phyloP scores from a whole-genome alignment of 2,113 vertebrate species.

The Lepus europaeus region DNA sequence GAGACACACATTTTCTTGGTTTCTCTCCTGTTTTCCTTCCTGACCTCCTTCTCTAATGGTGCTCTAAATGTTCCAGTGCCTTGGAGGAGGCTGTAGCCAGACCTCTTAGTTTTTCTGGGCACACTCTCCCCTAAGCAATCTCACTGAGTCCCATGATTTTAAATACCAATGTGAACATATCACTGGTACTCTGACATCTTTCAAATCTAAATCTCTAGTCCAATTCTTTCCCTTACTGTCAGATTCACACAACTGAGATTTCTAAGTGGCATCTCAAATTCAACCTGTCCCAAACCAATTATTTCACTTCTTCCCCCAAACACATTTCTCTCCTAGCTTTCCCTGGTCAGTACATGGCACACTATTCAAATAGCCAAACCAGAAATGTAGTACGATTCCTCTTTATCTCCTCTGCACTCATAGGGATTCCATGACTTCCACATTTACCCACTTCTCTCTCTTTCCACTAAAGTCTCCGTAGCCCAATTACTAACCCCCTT shows the following conservation, averaged over 20 bases:
- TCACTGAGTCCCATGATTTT: background rate
- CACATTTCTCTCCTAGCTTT: background rate
- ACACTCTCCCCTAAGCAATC: background rate
- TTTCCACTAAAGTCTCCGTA: background rate
- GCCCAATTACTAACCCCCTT: background rate
- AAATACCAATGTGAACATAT: background rate
- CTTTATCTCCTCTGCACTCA: background rate
- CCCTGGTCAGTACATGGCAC: no score
- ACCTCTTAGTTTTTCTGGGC: background rate
- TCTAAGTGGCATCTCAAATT: slow-evolving; percentile 48
- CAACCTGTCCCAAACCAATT: background rate
- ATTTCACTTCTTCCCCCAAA: background rate
- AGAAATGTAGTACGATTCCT: background rate
- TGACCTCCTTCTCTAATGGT: background rate
- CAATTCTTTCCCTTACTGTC: slow-evolving; percentile 51
- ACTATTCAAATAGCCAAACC: background rate
- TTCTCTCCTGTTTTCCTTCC: background rate
- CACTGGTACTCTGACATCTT: background rate
- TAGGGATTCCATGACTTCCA: background rate
- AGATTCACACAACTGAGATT: slow-evolving; percentile 29
- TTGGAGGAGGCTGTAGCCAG: background rate
- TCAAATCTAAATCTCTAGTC: slow-evolving; percentile 20
- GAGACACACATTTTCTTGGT: background rate
- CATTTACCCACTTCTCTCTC: background rate
- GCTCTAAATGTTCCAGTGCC: background rate